Evolutionary conservation across 2,113 vertebrate species (phyloP).

Genomic region (Triplophysa rosa): DNA sequence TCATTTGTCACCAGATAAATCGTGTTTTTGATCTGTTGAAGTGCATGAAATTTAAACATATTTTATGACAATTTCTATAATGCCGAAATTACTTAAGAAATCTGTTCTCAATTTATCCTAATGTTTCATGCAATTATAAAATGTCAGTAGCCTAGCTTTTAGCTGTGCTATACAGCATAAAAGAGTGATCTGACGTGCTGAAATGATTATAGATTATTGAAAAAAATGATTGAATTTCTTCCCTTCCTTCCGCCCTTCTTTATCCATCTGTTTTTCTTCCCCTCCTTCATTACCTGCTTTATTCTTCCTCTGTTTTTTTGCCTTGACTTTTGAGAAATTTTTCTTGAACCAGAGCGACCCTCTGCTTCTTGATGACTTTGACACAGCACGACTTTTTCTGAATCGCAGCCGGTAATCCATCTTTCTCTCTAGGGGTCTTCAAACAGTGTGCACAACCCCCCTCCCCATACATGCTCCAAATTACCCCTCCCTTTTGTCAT

Average conservation of each 20-base stretch:
- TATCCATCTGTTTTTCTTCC: neutral
- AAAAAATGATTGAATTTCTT: neutral
- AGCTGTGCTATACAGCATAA: slow-evolving; percentile 18
- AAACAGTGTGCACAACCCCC: slow-evolving; percentile 30
- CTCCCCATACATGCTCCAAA: slow-evolving; percentile 10
- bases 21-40: neutral
- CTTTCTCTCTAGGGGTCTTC: slow-evolving; percentile 61
- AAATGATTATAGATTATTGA: neutral
- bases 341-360: slow-evolving; percentile 70
- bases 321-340: slow-evolving; percentile 49
- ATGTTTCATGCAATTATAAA: neutral
- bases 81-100: neutral
- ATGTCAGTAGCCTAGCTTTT: neutral
- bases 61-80: neutral
- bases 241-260: neutral
- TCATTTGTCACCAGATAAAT: neutral
- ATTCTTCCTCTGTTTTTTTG: neutral
- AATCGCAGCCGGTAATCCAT: slow-evolving; percentile 69
- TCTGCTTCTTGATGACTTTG: slow-evolving; percentile 75
- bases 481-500: slow-evolving; percentile 25
- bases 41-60: neutral
- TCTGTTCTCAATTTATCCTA: neutral
- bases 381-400: slow-evolving; percentile 72
- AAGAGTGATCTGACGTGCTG: slow-evolving; percentile 28
- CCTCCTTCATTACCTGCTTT: neutral